Base-by-base conservation (phyloP, 2,797 vertebrate genomes). In the Spondyliosoma cantharus region DNA sequence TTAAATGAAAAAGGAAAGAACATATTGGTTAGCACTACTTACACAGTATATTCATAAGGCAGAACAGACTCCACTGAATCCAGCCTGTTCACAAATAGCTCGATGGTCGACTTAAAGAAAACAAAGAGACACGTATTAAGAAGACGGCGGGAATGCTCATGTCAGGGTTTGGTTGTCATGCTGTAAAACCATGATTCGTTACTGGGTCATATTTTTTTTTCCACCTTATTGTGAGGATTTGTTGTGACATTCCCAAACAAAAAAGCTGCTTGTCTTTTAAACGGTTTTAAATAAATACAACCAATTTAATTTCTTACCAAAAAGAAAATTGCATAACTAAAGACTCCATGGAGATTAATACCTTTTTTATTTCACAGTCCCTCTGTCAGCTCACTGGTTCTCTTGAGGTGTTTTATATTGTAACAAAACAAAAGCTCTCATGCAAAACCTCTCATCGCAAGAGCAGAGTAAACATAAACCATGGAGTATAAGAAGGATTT, bases 31-130 rank as follows among this genome's bases (percentile, higher is more conserved):
- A 57, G 57, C 37, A 45, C 1, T 90, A 96, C 97, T 98, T 88
- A 98, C 97, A 94, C 96, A 8, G 96, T 96, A 70, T 98, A 98
- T 91, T 98, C 97, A 0, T 98, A 98, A 15, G 97, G 97, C 80
- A 98, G 95, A 66, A 98, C 97, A 20, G 97, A 98, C 91, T 98
- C 97, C 83, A 98, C 97, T 0, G 97, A 98, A 93, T 98, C 97
- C 92, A 98, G 93, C 50, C 97, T 94, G 93, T 98, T 98, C 90
- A 98, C 97, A 87, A 98, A 98, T 56, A 98, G 91, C 87, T 97
- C 96, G 22, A 98, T 97, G 77, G 81, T 87, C 68, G 96, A 95
- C 97, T 98, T 82, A 19, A 76, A 83, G 72, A 74, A 70, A 58
- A 85, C 37, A 63, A 72, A 90, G 3, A 54, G 4, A 65, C 7